Evolutionary conservation across 2,888 invertebrate species (phyloP).

Genomic region (Charanyca ferruginea): DNA sequence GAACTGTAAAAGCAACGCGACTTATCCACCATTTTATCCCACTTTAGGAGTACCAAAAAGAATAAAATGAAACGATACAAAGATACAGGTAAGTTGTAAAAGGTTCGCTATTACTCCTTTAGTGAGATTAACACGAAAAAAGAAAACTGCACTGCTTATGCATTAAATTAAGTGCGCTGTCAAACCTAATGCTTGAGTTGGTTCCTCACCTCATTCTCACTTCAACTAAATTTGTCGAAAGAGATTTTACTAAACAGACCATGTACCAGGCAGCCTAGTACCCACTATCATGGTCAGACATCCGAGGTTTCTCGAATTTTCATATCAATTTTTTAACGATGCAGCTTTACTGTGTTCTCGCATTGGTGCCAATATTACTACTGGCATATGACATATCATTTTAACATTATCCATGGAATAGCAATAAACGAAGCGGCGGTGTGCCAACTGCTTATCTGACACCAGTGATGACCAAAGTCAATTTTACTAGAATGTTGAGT

Average conservation of each 20-base stretch:
- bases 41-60: constrained; percentile 58
- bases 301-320: no score
- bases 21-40: constrained; percentile 54
- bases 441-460: background rate
- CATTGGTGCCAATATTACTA: no score
- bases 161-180: no score
- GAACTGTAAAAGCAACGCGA: constrained; percentile 62
- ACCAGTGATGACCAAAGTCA: background rate
- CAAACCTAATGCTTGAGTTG: no score
- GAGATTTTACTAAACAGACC: no score
- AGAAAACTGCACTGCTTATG: background rate
- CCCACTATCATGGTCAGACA: no score
- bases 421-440: background rate
- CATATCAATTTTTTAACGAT: no score
- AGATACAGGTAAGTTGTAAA: constrained; percentile 4
- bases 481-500: background rate
- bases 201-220: no score
- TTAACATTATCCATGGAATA: background rate
- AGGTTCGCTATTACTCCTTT: constrained; percentile 10
- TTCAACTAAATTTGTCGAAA: no score
- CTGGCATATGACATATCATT: no score
- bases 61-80: constrained; percentile 41
- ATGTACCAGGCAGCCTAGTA: no score
- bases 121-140: background rate
- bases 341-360: no score